Base-by-base conservation (phyloP, 2,888 invertebrate genomes). In the Sesia apiformis region DNA sequence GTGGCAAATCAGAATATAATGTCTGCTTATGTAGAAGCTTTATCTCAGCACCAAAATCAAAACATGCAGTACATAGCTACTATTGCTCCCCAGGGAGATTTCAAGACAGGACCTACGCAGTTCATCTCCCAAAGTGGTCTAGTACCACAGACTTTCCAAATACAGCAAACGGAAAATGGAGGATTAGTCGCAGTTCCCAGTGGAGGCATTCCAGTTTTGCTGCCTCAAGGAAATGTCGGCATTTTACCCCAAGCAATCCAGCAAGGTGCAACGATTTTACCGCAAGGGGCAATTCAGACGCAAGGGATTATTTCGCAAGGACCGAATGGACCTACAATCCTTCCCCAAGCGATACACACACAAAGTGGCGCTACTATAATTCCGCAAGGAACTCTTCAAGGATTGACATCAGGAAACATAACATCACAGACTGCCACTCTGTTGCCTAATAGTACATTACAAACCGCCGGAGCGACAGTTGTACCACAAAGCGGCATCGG, bases 31-130 rank as follows among this genome's bases (percentile, higher is more conserved):
- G 92, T 94, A 3, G 93, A 94, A 69, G 90, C 93, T 0, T 87
- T 93, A 62, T 93, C 93, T 53, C 94, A 93, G 66, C 92, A 93
- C 62, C 91, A 93, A 55, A 92, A 92, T 56, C 93, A 93, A 72
- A 93, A 93, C 70, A 88, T 95, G 77, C 95, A 95, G 67, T 95
- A 95, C 66, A 93, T 95, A 51, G 92, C 95, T 5, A 92, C 94
- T 0, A 91, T 93, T 57, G 90, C 92, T 0, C 92, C 93, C 4
- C 93, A 92, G 72, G 86, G 86, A 54, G 92, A 92, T 51, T 91
- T 81, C 52, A 92, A 92, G 63, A 81, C 88, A 1, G 81, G 84
- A 23, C 88, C 87, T 3, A 90, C 91, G 42, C 91, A 92, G 60
- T 92, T 91, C 57, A 79, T 91, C 58, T 90, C 91, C 7, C 86